Evolutionary conservation across 1,140 invertebrate species (phyloP), one percentile per base, ranked within the genome.

Genomic region (Cyclina sinensis): DNA sequence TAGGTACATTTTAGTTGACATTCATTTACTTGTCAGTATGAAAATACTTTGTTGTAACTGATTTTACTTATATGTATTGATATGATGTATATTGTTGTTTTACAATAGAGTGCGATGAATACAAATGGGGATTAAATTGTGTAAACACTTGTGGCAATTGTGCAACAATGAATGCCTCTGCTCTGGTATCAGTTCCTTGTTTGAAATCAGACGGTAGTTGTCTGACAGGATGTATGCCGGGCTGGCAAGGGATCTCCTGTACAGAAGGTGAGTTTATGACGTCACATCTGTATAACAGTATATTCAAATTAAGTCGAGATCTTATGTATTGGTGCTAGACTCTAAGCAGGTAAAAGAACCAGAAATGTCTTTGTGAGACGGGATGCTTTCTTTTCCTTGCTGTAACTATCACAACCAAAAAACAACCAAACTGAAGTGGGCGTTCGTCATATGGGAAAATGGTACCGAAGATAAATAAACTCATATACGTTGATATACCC

Each of bases 91-190:
- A 9, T 12, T n/a, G 14, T n/a, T n/a, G n/a, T n/a, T n/a, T n/a
- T n/a, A n/a, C n/a, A n/a, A n/a, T 30, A 83, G 81, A 83, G 35
- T 83, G 81, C 27, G n/a, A 37, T 0, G 43, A 51, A 7, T 54
- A 54, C 37, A 83, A 30, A 35, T 83, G 81, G 81, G 81, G 81
- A 35, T 65, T 9, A 7, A 51, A 83, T 24, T 83, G 81, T 54
- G n/a, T 30, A 16, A 35, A 70, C 14, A 48, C 2, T 4, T 83
- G 81, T 37, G 81, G 81, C 18, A 27, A 83, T 12, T 83, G 81
- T 46, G 81, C 12, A 16, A 39, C n/a, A 18, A 9, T 48, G 11
- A 65, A 68, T 3, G 51, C 27, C 18, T n/a, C 21, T 3, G 35
- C 1, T 0, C 0, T 39, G 11, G 21, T 48, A 30, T 21, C 16